Evolutionary conservation across 1,140 invertebrate genomes (phyloP).

Genomic region (Conus ventricosus): DNA sequence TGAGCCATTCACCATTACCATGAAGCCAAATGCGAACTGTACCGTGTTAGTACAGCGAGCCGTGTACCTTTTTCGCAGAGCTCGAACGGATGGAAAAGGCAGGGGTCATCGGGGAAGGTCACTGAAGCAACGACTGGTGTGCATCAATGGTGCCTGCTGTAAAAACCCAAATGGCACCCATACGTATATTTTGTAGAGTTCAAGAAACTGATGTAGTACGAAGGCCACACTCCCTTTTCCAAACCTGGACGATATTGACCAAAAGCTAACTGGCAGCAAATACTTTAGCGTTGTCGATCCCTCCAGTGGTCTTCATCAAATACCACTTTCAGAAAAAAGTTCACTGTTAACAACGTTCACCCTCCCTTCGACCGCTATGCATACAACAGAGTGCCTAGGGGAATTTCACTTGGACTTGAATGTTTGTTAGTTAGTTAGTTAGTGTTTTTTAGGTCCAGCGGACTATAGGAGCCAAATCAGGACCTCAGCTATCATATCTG

Average conservation of each 20-base stretch:
- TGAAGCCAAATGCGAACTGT: slow-evolving; percentile 28
- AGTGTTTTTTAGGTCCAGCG: no score
- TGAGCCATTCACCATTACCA: background rate
- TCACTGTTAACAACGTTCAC: slow-evolving; percentile 15
- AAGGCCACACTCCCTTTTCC: slow-evolving; percentile 33
- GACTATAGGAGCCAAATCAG: no score
- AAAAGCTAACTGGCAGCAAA: slow-evolving; percentile 65
- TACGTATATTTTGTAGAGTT: background rate
- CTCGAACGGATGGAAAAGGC: no score
- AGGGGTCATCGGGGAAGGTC: background rate
- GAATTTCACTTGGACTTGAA: slow-evolving; percentile 59
- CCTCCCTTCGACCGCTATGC: slow-evolving; percentile 46
- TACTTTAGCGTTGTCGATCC: slow-evolving; percentile 41
- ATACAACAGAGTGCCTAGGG: slow-evolving; percentile 72
- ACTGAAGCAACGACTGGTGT: background rate
- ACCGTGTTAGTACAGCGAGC: slow-evolving; percentile 23
- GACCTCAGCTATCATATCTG: no score
- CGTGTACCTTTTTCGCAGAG: background rate
- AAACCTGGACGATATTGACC: slow-evolving; percentile 43
- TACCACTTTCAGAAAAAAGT: slow-evolving; percentile 32
- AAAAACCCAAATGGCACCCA: background rate
- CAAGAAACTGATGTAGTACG: slow-evolving; percentile 14
- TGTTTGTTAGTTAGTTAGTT: no score
- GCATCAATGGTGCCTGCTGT: background rate
- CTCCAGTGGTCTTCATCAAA: slow-evolving; percentile 38